Conservation (phyloP, 2,797 vertebrate genomes). For the Fistularia commersonii region DNA sequence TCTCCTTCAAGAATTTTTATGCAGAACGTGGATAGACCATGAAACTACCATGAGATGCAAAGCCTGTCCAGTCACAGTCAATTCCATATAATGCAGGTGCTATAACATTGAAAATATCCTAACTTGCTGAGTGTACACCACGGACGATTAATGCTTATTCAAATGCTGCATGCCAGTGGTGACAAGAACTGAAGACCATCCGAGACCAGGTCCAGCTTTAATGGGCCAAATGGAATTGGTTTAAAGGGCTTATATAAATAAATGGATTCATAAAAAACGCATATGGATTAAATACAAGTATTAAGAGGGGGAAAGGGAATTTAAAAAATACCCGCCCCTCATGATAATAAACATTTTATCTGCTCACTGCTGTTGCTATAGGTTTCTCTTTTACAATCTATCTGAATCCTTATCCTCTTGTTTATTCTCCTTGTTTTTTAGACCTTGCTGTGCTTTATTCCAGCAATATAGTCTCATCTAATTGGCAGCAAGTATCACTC, state of each 20-base stretch:
- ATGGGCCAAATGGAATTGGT: constrained; percentile 10
- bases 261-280: background rate
- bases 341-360: constrained; percentile 9
- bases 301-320: too few relatives aligned
- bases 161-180: constrained; percentile 26
- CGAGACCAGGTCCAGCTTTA: constrained; percentile 16
- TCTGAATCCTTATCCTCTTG: constrained; percentile 37
- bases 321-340: background rate
- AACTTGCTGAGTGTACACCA: constrained; percentile 39
- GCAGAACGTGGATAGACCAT: background rate
- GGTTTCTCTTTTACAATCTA: constrained; percentile 35
- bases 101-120: constrained; percentile 22
- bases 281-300: too few relatives aligned
- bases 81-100: constrained; percentile 7
- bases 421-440: constrained; percentile 57
- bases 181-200: constrained; percentile 15
- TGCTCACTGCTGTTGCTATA: constrained; percentile 22
- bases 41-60: constrained; percentile 22
- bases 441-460: constrained; percentile 47
- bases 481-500: constrained; percentile 64
- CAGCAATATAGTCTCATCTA: constrained; percentile 48
- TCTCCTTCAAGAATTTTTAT: too few relatives aligned
- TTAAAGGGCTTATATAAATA: constrained; percentile 3
- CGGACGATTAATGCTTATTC: constrained; percentile 21
- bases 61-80: constrained; percentile 17